Conservation (phyloP, 1,140 invertebrate species). For the Macrobrachium nipponense region DNA sequence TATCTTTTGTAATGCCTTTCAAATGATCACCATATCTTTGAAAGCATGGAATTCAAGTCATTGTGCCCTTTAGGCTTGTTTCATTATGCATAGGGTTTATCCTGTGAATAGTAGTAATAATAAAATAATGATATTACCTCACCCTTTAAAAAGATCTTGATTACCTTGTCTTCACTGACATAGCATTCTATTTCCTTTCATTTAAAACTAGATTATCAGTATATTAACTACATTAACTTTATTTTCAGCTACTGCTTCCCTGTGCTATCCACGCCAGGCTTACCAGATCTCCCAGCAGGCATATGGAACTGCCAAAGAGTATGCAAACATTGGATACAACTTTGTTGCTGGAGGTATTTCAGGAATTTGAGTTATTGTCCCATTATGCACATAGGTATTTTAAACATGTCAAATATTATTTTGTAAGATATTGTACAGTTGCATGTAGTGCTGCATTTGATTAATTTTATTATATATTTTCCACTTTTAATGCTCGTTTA, state of each 20-base stretch:
- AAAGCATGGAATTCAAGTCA: too few relatives aligned
- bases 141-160: too few relatives aligned
- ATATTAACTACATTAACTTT: not conserved
- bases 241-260: slow-evolving; percentile 40
- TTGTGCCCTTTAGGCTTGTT: too few relatives aligned
- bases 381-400: not conserved
- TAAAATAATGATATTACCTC: too few relatives aligned
- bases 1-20: too few relatives aligned
- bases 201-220: too few relatives aligned
- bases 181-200: too few relatives aligned
- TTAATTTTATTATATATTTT: not conserved
- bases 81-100: too few relatives aligned
- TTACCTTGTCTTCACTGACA: too few relatives aligned
- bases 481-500: not conserved
- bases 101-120: too few relatives aligned
- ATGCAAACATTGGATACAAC: slow-evolving; percentile 46
- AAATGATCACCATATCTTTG: too few relatives aligned
- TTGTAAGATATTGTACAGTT: not conserved
- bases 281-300: slow-evolving; percentile 37
- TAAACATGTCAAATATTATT: not conserved
- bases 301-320: slow-evolving; percentile 23
- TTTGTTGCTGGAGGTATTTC: slow-evolving; percentile 51
- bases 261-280: slow-evolving; percentile 52
- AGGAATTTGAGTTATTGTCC: not conserved
- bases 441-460: not conserved